Base-by-base conservation (phyloP, 2,888 invertebrate genomes). In the Yponomeuta cagnagella region DNA sequence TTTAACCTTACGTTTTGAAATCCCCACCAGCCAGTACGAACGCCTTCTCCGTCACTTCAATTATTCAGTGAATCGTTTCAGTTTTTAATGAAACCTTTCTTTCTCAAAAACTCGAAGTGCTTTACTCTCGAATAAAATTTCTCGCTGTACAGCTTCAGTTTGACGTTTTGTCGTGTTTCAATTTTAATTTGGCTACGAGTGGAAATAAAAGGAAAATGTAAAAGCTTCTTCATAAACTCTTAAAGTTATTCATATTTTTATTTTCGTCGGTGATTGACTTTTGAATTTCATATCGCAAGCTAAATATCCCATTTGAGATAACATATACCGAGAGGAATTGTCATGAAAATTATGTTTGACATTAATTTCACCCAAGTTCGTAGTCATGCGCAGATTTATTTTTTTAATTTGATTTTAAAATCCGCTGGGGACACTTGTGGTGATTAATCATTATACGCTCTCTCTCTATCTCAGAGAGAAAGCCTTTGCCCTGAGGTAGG, bases 31-130 rank as follows among this genome's bases (percentile, higher is more conserved):
- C 10, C 65, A 58, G 15, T 10, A 30, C 5, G 30, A 33, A 30
- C 23, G 65, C 31, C 31, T 33, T 31, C 10, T 10, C 33, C 31
- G 65, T 12, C 30, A 31, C 33, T 12, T 67, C 10, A 67, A 67
- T 67, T 37, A 67, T 67, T 10, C 37, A 67, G 67, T n/a, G 12
- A 33, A 67, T 37, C 67, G 67, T 43, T 67, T 67, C 67, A 67
- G 67, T 37, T 67, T 67, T 37, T 67, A 67, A 67, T 43, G 67
- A 67, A 67, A 67, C 43, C 43, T 67, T 67, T n/a, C 37, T 37
- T 67, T 67, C 67, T 67, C 43, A 65, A 65, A 65, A 65, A 31
- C 52, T 58, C 52, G 33, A 31, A 65, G 30, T 65, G 30, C 12
- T 65, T 4, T n/a, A 10, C 12, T 23, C 33, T 8, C 30, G 33